Evolutionary conservation across 2,113 vertebrate genomes (phyloP).

Genomic region (Willisornis vidua): DNA sequence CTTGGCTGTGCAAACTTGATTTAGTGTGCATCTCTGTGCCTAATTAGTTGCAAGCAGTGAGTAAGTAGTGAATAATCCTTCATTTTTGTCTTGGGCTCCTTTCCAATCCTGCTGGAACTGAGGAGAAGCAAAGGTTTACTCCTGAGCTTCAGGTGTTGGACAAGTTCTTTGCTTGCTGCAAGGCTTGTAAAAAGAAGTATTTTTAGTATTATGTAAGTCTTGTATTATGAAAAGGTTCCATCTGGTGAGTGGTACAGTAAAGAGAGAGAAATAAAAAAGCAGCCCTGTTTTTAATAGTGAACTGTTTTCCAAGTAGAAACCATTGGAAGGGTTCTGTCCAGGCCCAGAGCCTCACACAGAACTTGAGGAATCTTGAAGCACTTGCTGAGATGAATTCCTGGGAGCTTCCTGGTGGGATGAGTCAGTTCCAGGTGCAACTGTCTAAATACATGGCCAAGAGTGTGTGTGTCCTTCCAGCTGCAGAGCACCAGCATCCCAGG

Average conservation of each 20-base stretch:
- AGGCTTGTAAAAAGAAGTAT: rapidly evolving
- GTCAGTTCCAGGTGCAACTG: neutral
- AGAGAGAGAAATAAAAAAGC: neutral
- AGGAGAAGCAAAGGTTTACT: rapidly evolving
- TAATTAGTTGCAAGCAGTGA: neutral
- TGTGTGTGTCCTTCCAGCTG: neutral
- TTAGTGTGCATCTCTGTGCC: neutral
- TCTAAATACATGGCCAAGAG: rapidly evolving
- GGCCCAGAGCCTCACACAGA: neutral
- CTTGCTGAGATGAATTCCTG: neutral
- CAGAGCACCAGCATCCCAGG: neutral
- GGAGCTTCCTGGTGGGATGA: neutral
- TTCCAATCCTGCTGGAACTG: neutral
- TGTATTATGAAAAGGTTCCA: neutral
- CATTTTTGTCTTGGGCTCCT: neutral
- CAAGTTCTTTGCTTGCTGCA: neutral
- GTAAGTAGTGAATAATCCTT: neutral
- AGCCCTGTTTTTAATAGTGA: neutral
- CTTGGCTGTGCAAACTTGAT: neutral
- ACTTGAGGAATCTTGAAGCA: neutral
- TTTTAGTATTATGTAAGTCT: neutral
- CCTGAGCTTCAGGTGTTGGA: neutral
- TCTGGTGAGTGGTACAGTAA: neutral
- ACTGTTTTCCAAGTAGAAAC: neutral
- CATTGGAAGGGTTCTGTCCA: neutral